Evolutionary conservation across 2,113 vertebrate genomes (phyloP), one percentile per base, ranked within the genome.

Genomic region (Scomber scombrus): DNA sequence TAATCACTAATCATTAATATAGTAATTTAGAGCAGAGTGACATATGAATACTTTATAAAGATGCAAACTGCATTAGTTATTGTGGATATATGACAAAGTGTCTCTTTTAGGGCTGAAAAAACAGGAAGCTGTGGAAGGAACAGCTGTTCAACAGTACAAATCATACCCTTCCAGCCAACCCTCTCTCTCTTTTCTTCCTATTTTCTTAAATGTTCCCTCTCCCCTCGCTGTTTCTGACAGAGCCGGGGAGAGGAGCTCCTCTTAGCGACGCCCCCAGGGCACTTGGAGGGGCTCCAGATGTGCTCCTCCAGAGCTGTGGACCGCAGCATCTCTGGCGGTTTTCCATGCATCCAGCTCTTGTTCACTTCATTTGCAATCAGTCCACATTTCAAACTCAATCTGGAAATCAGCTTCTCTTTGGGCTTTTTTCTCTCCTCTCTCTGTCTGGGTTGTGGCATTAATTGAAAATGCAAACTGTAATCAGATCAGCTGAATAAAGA

Each of bases 201-300:
- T 66, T 66, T 64, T 78, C 85, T 70, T 50, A 66, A 49, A 66
- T 21, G 45, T 64, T 86, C 76, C 50, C 89, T 81, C 85, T 71
- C 79, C 21, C 43, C 1, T 61, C 16, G 9, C 56, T 65, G 73
- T 77, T 61, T 67, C 77, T 88, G 71, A 74, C 9, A 1, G 71
- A 67, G 72, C 43, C 8, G 8, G 26, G 70, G 80, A 89, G 82
- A 46, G 75, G 63, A 58, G 81, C 78, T 90, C 83, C 80, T 88
- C 78, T 83, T 21, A 71, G 78, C 49, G 63, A 82, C 78, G 64
- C 75, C 89, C 85, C 62, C 56, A 11, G 76, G 92, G 92, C 81
- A 81, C 84, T 82, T 93, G 90, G 88, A 92, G 88, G 67, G 43
- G 68, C 65, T 92, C 89, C 92, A 93, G 91, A 94, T 94, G 90